Evolutionary conservation across 2,797 vertebrate genomes (phyloP).

Genomic region (Propithecus deckenii): DNA sequence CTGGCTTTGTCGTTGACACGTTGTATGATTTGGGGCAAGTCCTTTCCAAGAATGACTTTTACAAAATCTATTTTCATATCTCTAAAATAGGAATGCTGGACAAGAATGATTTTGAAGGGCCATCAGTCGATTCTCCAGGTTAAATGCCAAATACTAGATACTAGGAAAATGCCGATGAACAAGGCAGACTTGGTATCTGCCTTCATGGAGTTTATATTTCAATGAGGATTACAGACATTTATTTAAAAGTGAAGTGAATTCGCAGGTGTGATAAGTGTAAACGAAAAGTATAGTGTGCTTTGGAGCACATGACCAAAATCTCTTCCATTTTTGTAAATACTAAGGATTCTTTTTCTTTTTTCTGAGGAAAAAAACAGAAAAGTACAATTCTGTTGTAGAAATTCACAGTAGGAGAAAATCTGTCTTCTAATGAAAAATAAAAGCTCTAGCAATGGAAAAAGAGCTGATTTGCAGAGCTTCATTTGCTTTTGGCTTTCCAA

Average conservation of each 20-base stretch:
- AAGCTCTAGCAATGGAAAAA: background rate
- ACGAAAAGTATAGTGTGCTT: background rate
- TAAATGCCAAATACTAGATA: background rate
- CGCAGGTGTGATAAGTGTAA: background rate
- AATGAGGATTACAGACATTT: background rate
- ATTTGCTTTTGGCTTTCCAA: background rate
- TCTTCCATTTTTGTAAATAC: background rate
- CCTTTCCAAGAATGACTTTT: constrained; percentile 14
- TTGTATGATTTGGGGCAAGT: background rate
- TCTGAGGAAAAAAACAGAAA: background rate
- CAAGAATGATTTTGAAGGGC: background rate
- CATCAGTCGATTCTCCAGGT: background rate
- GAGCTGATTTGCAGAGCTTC: background rate
- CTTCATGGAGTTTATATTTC: background rate
- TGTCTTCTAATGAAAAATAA: background rate
- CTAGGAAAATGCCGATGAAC: background rate
- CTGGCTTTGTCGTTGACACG: constrained; percentile 13
- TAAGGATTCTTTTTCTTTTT: background rate
- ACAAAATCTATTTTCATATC: background rate
- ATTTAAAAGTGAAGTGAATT: background rate
- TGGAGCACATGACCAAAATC: background rate
- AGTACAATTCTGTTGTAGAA: background rate
- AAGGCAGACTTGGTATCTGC: background rate
- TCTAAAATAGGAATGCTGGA: background rate
- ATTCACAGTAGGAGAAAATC: background rate